A percentile compares a stretch with the other conserved stretches of the same genome.
phyloP scores from a whole-genome alignment of 2,113 vertebrate genomes.

The Fukomys damarensis region DNA sequence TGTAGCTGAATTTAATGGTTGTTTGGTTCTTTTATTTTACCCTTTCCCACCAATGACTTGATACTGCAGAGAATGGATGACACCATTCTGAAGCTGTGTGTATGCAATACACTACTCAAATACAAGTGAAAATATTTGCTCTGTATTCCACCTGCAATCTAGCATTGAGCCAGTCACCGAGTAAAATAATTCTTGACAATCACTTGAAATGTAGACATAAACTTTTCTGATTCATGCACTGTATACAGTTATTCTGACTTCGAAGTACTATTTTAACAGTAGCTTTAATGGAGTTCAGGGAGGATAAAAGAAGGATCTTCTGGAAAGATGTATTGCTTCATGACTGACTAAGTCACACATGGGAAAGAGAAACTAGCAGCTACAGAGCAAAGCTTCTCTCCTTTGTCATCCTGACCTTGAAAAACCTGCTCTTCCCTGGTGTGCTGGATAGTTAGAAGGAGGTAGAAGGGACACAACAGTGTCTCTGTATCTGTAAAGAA shows the following conservation, averaged over 20 bases:
- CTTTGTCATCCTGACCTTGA: not conserved
- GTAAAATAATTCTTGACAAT: not conserved
- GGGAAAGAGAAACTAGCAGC: not conserved
- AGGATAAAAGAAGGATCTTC: constrained; percentile 3
- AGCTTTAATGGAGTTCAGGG: not conserved
- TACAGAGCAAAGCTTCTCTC: not conserved
- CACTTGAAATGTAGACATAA: constrained; percentile 14
- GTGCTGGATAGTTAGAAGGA: not conserved
- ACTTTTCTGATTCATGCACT: constrained; percentile 25
- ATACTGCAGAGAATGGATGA: not conserved
- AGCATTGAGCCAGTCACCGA: not conserved
- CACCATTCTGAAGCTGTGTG: not conserved
- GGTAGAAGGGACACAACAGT: not conserved
- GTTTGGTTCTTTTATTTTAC: not conserved
- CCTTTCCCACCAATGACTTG: not conserved
- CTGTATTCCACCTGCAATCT: not conserved
- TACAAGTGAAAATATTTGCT: not conserved
- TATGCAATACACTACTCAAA: not conserved
- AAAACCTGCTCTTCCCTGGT: not conserved
- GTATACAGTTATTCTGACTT: not conserved
- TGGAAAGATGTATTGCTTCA: not conserved
- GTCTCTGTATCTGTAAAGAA: not conserved
- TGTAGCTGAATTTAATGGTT: not conserved
- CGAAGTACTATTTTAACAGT: not conserved
- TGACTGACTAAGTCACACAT: not conserved